Evolutionary conservation across 2,888 invertebrate genomes (phyloP).

Genomic region (Euplagia quadripunctaria): DNA sequence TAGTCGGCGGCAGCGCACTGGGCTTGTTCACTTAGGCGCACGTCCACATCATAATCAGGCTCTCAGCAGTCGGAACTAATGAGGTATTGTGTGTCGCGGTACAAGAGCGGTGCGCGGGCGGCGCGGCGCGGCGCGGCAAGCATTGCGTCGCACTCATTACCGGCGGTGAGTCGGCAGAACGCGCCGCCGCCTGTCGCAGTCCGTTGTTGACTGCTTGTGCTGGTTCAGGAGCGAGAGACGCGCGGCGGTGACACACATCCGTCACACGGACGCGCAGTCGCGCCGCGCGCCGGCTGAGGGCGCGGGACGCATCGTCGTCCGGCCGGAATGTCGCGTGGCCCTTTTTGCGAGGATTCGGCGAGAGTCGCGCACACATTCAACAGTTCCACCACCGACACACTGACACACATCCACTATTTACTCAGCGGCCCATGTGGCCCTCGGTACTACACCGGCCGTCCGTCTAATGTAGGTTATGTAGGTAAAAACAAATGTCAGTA

Average conservation of each 20-base stretch:
- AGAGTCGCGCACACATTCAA: constrained; percentile 18
- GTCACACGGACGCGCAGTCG: background rate
- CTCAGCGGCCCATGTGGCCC: background rate
- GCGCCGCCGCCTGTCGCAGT: constrained; percentile 10
- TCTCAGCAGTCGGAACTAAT: constrained; percentile 21
- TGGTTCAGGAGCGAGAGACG: constrained; percentile 1
- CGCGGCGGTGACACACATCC: constrained; percentile 16
- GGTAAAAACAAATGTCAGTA: background rate
- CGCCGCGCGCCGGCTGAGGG: background rate
- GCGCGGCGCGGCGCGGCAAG: constrained; percentile 7
- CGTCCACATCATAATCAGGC: constrained; percentile 20
- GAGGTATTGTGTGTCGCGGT: constrained; percentile 30
- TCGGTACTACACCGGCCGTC: background rate
- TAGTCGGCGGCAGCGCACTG: background rate
- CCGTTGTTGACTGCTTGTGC: constrained; percentile 15
- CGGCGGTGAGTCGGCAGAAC: constrained; percentile 58
- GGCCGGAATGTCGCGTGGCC: constrained; percentile 33
- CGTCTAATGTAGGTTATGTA: background rate
- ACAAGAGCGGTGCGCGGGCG: background rate
- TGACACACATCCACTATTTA: constrained; percentile 33
- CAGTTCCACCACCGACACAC: constrained; percentile 25
- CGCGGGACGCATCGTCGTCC: constrained; percentile 3
- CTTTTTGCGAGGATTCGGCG: constrained; percentile 36
- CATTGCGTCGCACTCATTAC: constrained; percentile 52
- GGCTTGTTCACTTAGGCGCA: constrained; percentile 16